phyloP scores from a whole-genome alignment of 2,113 vertebrate genomes.

The Choloepus hoffmanni region DNA sequence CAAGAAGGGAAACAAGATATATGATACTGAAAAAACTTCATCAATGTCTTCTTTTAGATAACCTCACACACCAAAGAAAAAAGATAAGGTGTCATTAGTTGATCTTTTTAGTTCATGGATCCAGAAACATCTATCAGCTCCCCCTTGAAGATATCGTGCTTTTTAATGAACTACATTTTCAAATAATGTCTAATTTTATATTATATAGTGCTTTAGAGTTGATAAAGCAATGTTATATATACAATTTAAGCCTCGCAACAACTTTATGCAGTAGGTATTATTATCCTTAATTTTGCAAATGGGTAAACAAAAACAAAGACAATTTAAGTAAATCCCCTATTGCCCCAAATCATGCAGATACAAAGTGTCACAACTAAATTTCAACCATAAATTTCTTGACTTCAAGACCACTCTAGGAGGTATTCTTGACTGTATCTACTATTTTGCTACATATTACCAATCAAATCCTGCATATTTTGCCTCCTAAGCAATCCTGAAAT shows the following conservation, averaged over 20 bases:
- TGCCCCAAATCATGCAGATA: neutral
- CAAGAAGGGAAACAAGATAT: neutral
- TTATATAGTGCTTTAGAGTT: neutral
- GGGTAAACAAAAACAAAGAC: neutral
- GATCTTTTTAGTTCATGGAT: neutral
- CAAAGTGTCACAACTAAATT: neutral
- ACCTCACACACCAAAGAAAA: neutral
- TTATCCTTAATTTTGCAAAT: neutral
- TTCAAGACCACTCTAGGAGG: neutral
- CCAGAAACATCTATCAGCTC: neutral
- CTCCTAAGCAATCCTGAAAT: neutral
- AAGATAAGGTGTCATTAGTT: neutral
- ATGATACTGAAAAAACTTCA: neutral
- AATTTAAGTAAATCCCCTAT: slow-evolving; percentile 2
- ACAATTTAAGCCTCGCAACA: neutral
- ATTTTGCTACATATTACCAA: neutral
- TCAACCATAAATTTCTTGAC: neutral
- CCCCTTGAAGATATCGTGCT: neutral
- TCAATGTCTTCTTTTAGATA: slow-evolving; percentile 12
- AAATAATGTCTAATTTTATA: neutral
- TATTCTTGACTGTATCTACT: neutral
- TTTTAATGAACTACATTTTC: neutral
- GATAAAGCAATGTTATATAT: neutral
- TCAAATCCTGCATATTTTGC: neutral
- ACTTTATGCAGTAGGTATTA: neutral